Base-by-base conservation (phyloP, 1,140 invertebrate genomes). In the fruit fly (Drosophila melanogaster) region DNA sequence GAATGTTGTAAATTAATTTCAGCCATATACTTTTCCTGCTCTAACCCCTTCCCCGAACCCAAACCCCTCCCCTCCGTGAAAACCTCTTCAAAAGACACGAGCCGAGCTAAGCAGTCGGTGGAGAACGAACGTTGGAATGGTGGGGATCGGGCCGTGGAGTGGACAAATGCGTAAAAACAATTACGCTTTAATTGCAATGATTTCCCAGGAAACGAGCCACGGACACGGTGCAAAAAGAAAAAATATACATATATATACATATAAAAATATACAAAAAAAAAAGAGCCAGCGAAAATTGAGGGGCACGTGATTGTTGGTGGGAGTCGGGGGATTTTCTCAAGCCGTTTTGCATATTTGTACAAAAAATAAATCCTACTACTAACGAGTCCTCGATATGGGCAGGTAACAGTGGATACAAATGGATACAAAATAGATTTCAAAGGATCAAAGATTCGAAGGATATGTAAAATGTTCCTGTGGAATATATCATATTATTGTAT, bases 121-220 rank as follows among this genome's bases (percentile, higher is more conserved):
- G 50, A 33, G 15, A 47, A 51, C 53, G 57, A n/a, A n/a, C n/a
- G n/a, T n/a, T n/a, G 26, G 19, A 14, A 35, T 6, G 43, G 60
- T 40, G 49, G 17, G 24, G 26, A 22, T 15, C 2, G 10, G 35
- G 37, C 10, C 22, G 24, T 26, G 44, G 38, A 67, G 79, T 84
- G 81, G 81, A 84, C 77, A 70, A 85, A 84, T 84, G 77, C 81
- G 64, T 77, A 74, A 84, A 86, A 86, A 86, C 81, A 86, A 86
- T 86, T 85, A 85, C 62, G 81, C 70, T 85, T 85, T 85, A 86
- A 86, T 86, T 86, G 81, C 81, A 85, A 81, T 81, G 78, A 86
- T 87, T 87, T 87, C 76, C 76, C 81, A 49, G 60, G 69, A 69
- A 69, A 77, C 54, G 1, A 43, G 55, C 35, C 22, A 44, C 33